Conservation (phyloP, 35 echinoderm and acorn worm species). For the Lytechinus pictus region DNA sequence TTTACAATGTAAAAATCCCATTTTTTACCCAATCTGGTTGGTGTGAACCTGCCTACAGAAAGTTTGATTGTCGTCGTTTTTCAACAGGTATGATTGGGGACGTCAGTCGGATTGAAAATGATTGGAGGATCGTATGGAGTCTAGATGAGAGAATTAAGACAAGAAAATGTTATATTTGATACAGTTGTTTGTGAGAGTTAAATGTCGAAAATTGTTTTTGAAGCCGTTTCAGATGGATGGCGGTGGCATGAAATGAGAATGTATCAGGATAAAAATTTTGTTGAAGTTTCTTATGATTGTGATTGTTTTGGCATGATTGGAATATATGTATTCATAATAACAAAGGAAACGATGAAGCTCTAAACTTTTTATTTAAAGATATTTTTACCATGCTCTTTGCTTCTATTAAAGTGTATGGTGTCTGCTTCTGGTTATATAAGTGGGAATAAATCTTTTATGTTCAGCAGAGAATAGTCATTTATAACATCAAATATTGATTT, state of each 20-base stretch:
- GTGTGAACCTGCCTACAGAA: not conserved
- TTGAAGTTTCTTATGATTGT: not conserved
- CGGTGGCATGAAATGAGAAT: not conserved
- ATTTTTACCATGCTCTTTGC: too few species aligned
- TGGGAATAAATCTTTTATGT: too few species aligned
- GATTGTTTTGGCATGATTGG: not conserved
- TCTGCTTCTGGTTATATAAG: too few species aligned
- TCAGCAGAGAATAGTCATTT: too few species aligned
- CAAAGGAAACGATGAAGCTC: too few species aligned
- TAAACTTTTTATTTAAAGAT: too few species aligned
- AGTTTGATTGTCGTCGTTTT: conserved; percentile 6
- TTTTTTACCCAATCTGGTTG: too few species aligned
- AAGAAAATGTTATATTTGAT: conserved; percentile 6
- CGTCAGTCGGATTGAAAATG: not conserved
- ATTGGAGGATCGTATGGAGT: not conserved
- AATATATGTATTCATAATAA: too few species aligned
- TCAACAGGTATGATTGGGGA: conserved; percentile 1
- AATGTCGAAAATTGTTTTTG: not conserved
- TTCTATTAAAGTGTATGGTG: too few species aligned
- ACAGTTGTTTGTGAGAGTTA: not conserved
- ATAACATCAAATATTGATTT: not conserved
- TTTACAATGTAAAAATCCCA: too few species aligned
- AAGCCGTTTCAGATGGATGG: too few species aligned
- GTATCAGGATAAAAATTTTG: not conserved
- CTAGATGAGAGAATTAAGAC: not conserved